These are phyloP conservation scores for Myrmophylax atrothorax DNA, from an alignment of 2,113 vertebrate species.

Conservation along the genomic window DNA sequence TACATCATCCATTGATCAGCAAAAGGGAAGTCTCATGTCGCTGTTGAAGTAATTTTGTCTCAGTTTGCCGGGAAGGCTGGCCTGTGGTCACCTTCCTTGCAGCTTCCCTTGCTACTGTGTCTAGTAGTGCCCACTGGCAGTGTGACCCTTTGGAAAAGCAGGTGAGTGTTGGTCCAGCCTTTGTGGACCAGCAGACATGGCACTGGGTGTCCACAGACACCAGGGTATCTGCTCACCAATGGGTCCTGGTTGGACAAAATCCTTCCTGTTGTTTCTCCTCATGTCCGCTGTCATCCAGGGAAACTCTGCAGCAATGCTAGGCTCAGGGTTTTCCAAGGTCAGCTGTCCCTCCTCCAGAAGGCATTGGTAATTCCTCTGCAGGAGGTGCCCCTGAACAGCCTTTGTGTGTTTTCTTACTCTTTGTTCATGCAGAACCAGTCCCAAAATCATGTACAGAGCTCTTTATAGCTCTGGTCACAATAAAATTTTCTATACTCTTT, in stretches of 20 bases:
- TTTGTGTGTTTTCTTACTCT: not conserved
- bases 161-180: not conserved
- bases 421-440: not conserved
- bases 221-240: not conserved
- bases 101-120: not conserved
- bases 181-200: not conserved
- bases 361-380: not conserved
- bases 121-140: not conserved
- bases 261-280: not conserved
- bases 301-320: not conserved
- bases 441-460: not conserved
- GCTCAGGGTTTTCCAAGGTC: not conserved
- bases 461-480: conserved; percentile 6
- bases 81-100: not conserved
- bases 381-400: not conserved
- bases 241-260: not conserved
- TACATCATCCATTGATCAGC: not conserved
- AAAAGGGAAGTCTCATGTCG: not conserved
- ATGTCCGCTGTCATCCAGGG: not conserved
- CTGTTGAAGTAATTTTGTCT: not conserved
- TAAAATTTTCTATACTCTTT: conserved; percentile 66
- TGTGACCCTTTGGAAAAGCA: not conserved
- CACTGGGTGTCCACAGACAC: not conserved
- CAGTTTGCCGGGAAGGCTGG: not conserved
- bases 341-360: not conserved